Evolutionary conservation across 2,888 invertebrate species (phyloP).

Genomic region (Drosophila gaucha): DNA sequence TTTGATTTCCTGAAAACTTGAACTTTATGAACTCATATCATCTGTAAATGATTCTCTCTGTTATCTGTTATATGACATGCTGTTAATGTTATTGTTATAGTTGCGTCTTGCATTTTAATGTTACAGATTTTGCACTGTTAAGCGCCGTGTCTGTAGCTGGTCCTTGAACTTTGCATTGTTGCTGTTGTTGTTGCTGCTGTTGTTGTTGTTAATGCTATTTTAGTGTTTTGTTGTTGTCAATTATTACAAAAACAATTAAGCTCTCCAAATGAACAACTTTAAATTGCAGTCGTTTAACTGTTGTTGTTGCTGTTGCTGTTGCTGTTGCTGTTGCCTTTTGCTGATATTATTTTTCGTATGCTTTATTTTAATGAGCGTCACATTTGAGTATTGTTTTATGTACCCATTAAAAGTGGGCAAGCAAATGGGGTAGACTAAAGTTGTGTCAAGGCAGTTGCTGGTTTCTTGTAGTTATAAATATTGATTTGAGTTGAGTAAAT

Average conservation of each 20-base stretch:
- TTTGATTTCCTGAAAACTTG: background rate
- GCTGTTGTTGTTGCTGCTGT: constrained; percentile 20
- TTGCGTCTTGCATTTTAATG: constrained; percentile 49
- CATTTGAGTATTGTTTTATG: constrained; percentile 50
- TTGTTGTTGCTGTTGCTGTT: constrained; percentile 42
- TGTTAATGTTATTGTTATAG: constrained; percentile 46
- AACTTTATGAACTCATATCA: background rate
- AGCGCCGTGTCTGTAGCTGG: constrained; percentile 40
- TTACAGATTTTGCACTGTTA: constrained; percentile 27
- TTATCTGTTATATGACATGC: constrained; percentile 8
- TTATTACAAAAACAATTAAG: constrained; percentile 75
- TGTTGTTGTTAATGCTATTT: constrained; percentile 31
- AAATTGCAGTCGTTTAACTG: constrained; percentile 72
- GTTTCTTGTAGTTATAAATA: too few relatives aligned
- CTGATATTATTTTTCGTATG: constrained; percentile 63
- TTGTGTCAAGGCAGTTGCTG: too few relatives aligned
- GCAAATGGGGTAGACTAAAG: background rate
- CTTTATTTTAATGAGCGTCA: constrained; percentile 76
- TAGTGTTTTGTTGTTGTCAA: constrained; percentile 59
- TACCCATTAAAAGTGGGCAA: constrained; percentile 1
- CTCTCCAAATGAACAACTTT: constrained; percentile 72
- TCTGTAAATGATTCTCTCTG: background rate
- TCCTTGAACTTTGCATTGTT: constrained; percentile 60
- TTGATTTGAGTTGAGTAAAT: too few relatives aligned
- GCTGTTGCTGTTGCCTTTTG: constrained; percentile 20